These are phyloP conservation scores for Strix aluco DNA, from an alignment of 2,113 vertebrate genomes.

Conservation along the genomic window DNA sequence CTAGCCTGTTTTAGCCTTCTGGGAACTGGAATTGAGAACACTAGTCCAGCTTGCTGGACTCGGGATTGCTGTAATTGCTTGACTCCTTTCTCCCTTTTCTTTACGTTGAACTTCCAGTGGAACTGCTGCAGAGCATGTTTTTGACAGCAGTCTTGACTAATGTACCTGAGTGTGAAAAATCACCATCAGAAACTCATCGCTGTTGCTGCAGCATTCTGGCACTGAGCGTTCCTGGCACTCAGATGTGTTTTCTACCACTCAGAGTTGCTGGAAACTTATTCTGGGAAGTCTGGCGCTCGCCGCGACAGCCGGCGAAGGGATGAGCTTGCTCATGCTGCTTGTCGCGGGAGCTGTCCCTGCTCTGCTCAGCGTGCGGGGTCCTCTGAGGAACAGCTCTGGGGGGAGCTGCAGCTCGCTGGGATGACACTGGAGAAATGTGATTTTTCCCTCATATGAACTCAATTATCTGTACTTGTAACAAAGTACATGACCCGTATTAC, in stretches of 20 bases:
- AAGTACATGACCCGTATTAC: accelerated
- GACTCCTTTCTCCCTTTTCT: neutral
- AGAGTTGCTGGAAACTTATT: accelerated
- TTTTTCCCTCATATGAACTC: neutral
- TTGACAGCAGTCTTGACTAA: neutral
- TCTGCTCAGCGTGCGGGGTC: accelerated
- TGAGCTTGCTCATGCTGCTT: accelerated
- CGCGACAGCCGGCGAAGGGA: accelerated
- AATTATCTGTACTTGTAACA: too few species aligned
- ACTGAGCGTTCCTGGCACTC: neutral
- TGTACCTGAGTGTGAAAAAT: accelerated
- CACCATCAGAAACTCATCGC: accelerated
- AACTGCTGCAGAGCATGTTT: neutral
- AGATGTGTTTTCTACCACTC: accelerated
- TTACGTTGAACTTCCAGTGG: neutral
- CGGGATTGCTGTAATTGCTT: neutral
- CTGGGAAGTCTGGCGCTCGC: accelerated
- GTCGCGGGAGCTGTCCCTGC: accelerated
- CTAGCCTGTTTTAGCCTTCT: neutral
- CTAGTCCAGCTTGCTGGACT: neutral
- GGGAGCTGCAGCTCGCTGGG: neutral
- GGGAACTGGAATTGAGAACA: neutral
- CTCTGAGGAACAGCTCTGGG: accelerated
- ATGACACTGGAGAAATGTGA: accelerated
- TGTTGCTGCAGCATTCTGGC: neutral